These are phyloP conservation scores for Myotis myotis DNA, from an alignment of 2,797 vertebrate genomes.

Conservation along the genomic window DNA sequence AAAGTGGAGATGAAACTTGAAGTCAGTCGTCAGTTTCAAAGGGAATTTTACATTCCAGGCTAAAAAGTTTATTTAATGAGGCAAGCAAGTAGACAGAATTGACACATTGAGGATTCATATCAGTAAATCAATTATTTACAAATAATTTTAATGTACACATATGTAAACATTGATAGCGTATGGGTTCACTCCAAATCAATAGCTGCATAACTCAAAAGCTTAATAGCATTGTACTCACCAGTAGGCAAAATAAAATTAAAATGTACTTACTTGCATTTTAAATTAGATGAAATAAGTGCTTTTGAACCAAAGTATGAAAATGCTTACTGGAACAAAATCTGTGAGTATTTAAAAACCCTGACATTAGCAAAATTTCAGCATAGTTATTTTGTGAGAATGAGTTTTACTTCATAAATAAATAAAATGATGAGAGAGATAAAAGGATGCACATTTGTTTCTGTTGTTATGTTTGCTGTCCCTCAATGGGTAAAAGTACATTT, in stretches of 20 bases:
- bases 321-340: slow-evolving; percentile 30
- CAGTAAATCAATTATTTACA: not conserved
- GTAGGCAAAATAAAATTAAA: slow-evolving; percentile 59
- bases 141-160: not conserved
- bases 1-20: slow-evolving; percentile 74
- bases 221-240: not conserved
- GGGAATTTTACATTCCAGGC: not conserved
- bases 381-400: not conserved
- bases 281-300: not conserved
- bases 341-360: slow-evolving; percentile 12
- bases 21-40: slow-evolving; percentile 60
- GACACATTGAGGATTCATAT: not conserved
- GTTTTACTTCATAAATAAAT: slow-evolving; percentile 39
- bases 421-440: not conserved
- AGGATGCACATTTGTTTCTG: not conserved
- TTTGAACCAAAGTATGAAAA: slow-evolving; percentile 9
- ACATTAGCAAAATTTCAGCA: not conserved
- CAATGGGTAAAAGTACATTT: not conserved
- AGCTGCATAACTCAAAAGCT: not conserved
- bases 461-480: not conserved
- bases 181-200: slow-evolving; percentile 11
- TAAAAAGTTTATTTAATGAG: slow-evolving; percentile 44
- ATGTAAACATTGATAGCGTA: not conserved
- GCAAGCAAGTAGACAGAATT: not conserved
- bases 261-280: slow-evolving; percentile 38